phyloP scores from a whole-genome alignment of 2,113 vertebrate species.

The Acrocephalus arundinaceus region DNA sequence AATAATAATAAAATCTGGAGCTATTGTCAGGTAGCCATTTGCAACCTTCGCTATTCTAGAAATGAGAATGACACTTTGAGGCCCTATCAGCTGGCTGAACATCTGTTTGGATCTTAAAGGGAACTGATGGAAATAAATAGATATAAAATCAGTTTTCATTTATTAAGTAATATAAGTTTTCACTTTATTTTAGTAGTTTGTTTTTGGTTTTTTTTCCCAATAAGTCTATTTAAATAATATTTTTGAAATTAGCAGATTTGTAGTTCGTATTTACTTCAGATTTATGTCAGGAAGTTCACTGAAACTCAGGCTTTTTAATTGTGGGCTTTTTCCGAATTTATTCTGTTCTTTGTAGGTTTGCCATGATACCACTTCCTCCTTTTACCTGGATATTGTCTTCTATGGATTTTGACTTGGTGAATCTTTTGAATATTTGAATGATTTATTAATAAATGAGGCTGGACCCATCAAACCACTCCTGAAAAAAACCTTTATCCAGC shows the following conservation, averaged over 20 bases:
- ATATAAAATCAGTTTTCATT: not conserved
- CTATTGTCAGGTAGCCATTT: not conserved
- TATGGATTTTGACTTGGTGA: not conserved
- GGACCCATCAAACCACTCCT: not conserved
- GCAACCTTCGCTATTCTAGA: not conserved
- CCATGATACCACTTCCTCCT: not conserved
- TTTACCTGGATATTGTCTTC: not conserved
- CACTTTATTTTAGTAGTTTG: rapidly evolving
- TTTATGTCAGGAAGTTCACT: not conserved
- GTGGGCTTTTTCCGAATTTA: not conserved
- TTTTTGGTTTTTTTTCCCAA: too few relatives aligned
- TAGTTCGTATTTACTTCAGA: not conserved
- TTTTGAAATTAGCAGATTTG: not conserved
- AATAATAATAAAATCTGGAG: not conserved
- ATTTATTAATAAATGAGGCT: not conserved
- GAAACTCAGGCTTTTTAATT: not conserved
- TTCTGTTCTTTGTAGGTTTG: not conserved
- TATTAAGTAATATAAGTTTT: not conserved
- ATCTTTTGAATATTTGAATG: not conserved
- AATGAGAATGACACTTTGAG: not conserved
- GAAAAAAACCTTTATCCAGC: not conserved
- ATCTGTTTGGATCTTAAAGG: not conserved
- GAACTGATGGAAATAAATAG: not conserved
- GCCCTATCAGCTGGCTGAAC: not conserved
- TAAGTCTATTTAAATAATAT: not conserved